Evolutionary conservation across 2,113 vertebrate genomes (phyloP), one percentile per base, ranked within the genome.

Genomic region (Gobiocypris rarus): DNA sequence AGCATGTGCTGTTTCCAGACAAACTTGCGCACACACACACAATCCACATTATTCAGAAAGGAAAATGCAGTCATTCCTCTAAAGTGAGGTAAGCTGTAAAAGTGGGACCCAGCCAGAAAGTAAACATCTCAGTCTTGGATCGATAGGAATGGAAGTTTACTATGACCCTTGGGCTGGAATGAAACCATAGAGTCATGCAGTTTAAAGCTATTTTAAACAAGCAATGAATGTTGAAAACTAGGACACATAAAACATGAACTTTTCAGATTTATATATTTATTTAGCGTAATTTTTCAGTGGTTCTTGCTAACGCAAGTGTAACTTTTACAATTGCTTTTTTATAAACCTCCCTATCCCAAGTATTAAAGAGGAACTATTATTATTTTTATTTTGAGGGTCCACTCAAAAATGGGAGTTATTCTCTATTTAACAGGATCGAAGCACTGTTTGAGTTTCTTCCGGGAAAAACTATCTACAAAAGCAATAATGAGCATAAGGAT

Each of bases 61-160:
- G 73, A 85, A 76, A 83, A 81, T 52, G 43, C 69, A 73, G 74
- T 86, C 75, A 85, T 87, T 87, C 70, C 75, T 74, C 26, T 56
- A 59, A 50, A 28, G 50, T 88, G 85, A 88, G 58, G 83, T 89
- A 58, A 89, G 83, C 54, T 22, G 50, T 83, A 63, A 38, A 69
- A 58, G 38, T 56, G 43, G 31, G 54, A 83, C 24, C 71, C 69
- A 81, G 82, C 67, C 65, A 86, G 71, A 84, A 80, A 43, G 56
- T 74, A 83, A 86, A 75, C 76, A 81, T 52, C 43, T 38, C 24
- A 63, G 58, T 26, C 75, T 31, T n/a, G 65, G 75, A 67, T 81
- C 56, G 74, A 52, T 45, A 70, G 58, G 48, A 56, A 26, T 31
- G 22, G 41, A 31, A 38, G 76, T 74, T 85, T 38, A 45, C 80